Evolutionary conservation across 53 echinoderm and acorn worm species (phyloP).

Genomic region (Paracentrotus lividus): DNA sequence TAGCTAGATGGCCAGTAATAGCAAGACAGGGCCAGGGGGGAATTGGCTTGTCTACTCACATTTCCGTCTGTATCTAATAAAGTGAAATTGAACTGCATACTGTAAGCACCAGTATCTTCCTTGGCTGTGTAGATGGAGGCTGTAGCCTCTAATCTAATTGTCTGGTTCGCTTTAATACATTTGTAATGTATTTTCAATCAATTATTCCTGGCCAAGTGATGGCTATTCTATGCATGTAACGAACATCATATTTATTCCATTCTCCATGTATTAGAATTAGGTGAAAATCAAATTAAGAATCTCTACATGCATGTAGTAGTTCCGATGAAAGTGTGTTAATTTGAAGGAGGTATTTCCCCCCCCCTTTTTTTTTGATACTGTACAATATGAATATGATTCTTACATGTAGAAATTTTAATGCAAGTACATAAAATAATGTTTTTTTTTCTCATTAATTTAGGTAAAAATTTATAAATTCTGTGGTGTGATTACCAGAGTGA

Average conservation of each 20-base stretch:
- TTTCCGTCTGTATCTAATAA: conserved; percentile 71
- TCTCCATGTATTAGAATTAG: background rate
- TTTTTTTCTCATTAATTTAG: no score
- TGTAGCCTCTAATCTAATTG: conserved; percentile 62
- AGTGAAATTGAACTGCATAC: conserved; percentile 64
- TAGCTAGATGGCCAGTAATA: conserved; percentile 24
- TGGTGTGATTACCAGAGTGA: no score
- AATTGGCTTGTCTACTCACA: conserved; percentile 66
- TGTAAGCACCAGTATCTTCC: conserved; percentile 8
- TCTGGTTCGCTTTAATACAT: conserved; percentile 62
- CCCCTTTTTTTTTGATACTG: no score
- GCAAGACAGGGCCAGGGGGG: conserved; percentile 61
- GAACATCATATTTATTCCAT: conserved; percentile 32
- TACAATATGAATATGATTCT: no score
- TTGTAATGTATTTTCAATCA: conserved; percentile 65
- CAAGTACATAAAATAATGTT: no score
- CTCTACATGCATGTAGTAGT: background rate
- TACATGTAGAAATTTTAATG: no score
- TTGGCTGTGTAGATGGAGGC: conserved; percentile 58
- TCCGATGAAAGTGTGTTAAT: background rate
- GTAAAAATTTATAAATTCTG: background rate
- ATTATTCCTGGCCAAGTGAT: conserved; percentile 66
- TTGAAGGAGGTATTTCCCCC: no score
- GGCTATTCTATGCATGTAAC: conserved; percentile 36
- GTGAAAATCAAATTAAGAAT: conserved; percentile 20